Percentiles rank a stretch among this genome's conserved stretches.
Conservation (phyloP, 2,113 vertebrate species). For the Nettapus auritus region DNA sequence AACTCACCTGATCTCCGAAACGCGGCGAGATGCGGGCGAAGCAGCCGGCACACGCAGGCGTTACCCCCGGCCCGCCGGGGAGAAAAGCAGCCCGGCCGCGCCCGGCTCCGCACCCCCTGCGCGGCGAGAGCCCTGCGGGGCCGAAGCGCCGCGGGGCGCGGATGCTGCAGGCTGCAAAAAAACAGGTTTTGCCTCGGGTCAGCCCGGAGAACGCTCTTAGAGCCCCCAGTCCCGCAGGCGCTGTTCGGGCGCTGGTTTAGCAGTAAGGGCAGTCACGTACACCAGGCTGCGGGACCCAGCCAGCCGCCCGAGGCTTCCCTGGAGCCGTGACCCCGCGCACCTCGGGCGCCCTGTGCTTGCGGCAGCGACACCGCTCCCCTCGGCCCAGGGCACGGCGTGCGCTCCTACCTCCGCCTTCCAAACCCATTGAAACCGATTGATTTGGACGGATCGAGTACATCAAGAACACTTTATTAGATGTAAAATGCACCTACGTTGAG, state of each 20-base stretch:
- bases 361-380: neutral
- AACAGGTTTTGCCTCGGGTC: neutral
- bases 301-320: neutral
- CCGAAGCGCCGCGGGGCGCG: neutral
- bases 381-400: neutral
- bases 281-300: too few relatives aligned
- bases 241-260: neutral
- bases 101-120: neutral
- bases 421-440: neutral
- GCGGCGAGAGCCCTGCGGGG: neutral
- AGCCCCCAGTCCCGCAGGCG: neutral
- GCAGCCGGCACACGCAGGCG: neutral
- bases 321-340: neutral
- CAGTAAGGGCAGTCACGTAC: neutral
- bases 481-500: neutral
- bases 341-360: neutral
- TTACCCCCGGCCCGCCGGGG: neutral
- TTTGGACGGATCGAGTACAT: neutral
- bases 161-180: neutral
- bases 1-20: conserved; percentile 23
- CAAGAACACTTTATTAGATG: neutral
- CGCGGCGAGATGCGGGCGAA: neutral
- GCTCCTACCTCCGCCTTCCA: neutral
- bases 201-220: neutral
- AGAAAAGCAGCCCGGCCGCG: neutral